Evolutionary conservation across 2,797 vertebrate genomes (phyloP).

Genomic region (Galago senegalensis): DNA sequence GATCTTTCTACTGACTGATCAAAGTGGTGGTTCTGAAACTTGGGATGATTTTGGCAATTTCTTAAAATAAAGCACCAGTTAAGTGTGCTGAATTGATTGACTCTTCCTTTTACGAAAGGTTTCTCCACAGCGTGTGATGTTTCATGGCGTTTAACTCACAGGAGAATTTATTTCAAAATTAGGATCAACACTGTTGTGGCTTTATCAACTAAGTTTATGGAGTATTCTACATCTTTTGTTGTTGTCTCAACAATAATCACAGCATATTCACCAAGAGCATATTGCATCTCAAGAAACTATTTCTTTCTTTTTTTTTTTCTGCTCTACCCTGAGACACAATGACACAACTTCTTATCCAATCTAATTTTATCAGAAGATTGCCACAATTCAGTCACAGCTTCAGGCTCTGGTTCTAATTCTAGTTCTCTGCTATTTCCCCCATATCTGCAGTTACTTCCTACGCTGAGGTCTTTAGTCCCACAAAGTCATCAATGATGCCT

Average conservation of each 20-base stretch:
- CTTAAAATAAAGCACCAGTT: neutral
- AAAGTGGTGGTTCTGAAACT: neutral
- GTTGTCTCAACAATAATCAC: neutral
- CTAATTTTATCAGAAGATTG: neutral
- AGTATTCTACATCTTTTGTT: neutral
- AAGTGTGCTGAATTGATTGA: neutral
- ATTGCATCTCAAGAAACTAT: neutral
- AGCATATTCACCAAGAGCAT: neutral
- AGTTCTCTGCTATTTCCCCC: neutral
- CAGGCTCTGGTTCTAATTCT: neutral
- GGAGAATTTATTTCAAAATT: neutral
- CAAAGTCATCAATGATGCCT: neutral
- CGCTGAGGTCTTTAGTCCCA: neutral
- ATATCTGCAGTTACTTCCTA: neutral
- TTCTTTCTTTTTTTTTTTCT: neutral
- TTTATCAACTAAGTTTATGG: neutral
- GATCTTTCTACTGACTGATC: neutral
- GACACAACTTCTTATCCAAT: neutral
- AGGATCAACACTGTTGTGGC: neutral
- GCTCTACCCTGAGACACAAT: neutral
- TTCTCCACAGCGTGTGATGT: neutral
- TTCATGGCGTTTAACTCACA: neutral
- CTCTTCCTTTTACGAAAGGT: neutral
- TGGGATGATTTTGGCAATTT: neutral
- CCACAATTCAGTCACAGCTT: neutral